Evolutionary conservation across 2,888 invertebrate species (phyloP).

Genomic region (Tipula confusa): DNA sequence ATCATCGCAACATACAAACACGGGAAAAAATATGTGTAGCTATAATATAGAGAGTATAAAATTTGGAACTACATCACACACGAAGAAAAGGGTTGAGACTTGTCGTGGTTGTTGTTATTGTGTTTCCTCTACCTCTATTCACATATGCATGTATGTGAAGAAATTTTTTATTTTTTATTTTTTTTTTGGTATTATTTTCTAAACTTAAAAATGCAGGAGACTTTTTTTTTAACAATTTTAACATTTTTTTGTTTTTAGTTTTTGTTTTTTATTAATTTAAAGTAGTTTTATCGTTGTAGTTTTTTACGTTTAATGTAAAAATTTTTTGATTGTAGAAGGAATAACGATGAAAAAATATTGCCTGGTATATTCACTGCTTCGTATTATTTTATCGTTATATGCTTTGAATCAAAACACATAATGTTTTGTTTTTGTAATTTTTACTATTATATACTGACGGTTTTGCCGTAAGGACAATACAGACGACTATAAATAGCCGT

Average conservation of each 20-base stretch:
- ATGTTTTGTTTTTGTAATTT: too few relatives aligned
- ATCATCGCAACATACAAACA: not conserved
- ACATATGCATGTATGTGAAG: not conserved
- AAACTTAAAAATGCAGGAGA: not conserved
- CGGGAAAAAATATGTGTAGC: not conserved
- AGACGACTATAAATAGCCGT: not conserved
- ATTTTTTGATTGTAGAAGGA: not conserved
- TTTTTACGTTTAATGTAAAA: too few relatives aligned
- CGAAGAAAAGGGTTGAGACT: not conserved
- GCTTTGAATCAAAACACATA: not conserved
- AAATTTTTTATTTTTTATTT: not conserved
- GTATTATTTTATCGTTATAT: not conserved
- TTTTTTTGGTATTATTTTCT: not conserved
- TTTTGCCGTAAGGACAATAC: not conserved
- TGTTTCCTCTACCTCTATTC: not conserved
- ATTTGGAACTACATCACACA: not conserved
- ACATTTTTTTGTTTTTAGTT: not conserved
- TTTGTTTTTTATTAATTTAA: not conserved
- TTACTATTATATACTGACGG: too few relatives aligned
- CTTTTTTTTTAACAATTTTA: too few relatives aligned
- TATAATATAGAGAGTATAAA: not conserved
- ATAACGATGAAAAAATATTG: not conserved
- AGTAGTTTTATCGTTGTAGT: not conserved
- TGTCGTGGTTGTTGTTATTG: not conserved
- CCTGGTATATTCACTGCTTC: not conserved